These are phyloP conservation scores for Anolis apletophallus DNA, from an alignment of 2,797 vertebrate species.

Conservation along the genomic window DNA sequence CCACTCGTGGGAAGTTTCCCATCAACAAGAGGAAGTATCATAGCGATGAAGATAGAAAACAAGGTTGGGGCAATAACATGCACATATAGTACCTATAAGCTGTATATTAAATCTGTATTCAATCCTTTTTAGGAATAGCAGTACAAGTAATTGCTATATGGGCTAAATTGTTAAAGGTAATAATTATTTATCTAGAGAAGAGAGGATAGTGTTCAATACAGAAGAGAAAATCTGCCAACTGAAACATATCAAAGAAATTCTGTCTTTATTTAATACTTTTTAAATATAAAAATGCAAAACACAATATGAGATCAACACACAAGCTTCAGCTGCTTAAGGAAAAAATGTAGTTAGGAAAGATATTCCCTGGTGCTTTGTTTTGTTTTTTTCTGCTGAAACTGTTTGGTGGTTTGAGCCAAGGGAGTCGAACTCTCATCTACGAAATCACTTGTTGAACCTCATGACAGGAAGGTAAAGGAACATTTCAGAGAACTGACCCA, in stretches of 20 bases:
- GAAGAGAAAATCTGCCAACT: not conserved
- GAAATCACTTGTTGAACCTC: slow-evolving; percentile 43
- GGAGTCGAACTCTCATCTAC: slow-evolving; percentile 47
- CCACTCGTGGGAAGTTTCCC: no score
- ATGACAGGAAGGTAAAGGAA: slow-evolving; percentile 49
- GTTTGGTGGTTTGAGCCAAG: slow-evolving; percentile 41
- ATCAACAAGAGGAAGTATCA: no score
- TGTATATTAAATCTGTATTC: not conserved
- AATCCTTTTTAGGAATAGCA: not conserved
- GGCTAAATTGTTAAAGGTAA: not conserved
- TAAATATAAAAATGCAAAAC: slow-evolving; percentile 25
- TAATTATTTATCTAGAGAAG: no score
- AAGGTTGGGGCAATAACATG: no score
- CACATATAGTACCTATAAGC: not conserved
- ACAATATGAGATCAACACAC: not conserved
- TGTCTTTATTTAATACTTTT: not conserved
- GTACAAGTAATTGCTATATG: not conserved
- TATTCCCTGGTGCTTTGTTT: slow-evolving; percentile 40
- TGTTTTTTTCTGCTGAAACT: not conserved
- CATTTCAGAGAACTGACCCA: slow-evolving; percentile 47
- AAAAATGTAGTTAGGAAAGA: slow-evolving; percentile 49
- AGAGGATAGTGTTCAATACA: not conserved
- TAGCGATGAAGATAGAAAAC: no score
- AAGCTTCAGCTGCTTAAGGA: accelerated
- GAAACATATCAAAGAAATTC: not conserved